Conservation (phyloP, 2,113 vertebrate species). For the Oceanites oceanicus region DNA sequence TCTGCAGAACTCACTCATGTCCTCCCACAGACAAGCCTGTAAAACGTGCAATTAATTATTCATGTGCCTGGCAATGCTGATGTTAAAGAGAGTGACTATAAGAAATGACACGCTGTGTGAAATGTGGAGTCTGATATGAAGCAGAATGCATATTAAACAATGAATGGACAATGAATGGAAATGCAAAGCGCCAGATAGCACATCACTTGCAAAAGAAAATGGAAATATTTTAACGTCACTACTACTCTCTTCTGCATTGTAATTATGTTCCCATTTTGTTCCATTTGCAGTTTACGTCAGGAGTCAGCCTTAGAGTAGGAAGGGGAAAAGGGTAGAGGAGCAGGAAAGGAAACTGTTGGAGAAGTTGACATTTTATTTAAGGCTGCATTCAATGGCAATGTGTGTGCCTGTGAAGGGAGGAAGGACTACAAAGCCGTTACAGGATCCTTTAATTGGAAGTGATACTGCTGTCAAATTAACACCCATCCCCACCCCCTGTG, state of each 20-base stretch:
- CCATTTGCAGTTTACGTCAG: not conserved
- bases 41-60: slow-evolving; percentile 24
- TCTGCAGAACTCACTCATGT: not conserved
- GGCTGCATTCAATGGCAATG: not conserved
- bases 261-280: not conserved
- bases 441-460: not conserved
- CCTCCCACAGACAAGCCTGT: not conserved
- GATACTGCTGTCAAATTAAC: not conserved
- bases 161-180: not conserved
- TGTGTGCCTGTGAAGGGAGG: not conserved
- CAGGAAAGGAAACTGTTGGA: not conserved
- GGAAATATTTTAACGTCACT: not conserved
- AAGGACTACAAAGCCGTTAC: not conserved
- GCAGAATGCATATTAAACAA: not conserved
- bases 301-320: not conserved
- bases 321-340: not conserved
- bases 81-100: not conserved
- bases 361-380: not conserved
- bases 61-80: not conserved
- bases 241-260: not conserved
- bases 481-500: not conserved
- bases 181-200: not conserved
- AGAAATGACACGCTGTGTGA: not conserved
- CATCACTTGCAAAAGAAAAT: not conserved
- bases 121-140: not conserved